These are phyloP conservation scores for Chlorospingus flavigularis DNA, from an alignment of 2,797 vertebrate species.

Conservation along the genomic window DNA sequence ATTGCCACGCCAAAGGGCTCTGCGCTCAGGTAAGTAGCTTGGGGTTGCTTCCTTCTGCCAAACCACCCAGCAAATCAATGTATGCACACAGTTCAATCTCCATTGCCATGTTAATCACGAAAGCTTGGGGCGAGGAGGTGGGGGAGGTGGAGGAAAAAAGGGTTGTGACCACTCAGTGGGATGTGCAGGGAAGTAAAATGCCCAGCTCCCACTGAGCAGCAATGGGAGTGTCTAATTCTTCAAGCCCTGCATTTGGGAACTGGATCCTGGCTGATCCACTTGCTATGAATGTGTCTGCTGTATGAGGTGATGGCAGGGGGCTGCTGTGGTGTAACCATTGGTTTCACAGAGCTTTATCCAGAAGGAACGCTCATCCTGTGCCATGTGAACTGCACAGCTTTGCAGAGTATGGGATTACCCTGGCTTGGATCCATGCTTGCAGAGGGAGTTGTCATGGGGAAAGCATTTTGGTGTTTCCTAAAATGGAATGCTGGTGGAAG, in stretches of 20 bases:
- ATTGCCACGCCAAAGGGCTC: conserved; percentile 98
- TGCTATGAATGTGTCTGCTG: conserved; percentile 49
- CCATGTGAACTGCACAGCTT: conserved; percentile 46
- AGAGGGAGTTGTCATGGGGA: conserved; percentile 51
- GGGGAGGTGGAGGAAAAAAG: not conserved
- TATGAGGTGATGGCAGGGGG: conserved; percentile 38
- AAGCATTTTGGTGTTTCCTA: conserved; percentile 35
- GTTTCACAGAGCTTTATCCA: conserved; percentile 44
- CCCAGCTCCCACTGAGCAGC: not conserved
- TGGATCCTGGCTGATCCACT: conserved; percentile 46
- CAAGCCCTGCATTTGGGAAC: conserved; percentile 60
- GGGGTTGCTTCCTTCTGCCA: conserved; percentile 59
- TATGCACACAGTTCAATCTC: conserved; percentile 55
- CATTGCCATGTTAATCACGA: conserved; percentile 21
- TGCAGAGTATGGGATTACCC: conserved; percentile 40
- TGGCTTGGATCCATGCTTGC: conserved; percentile 60
- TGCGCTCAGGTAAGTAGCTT: conserved; percentile 88
- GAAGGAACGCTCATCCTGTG: conserved; percentile 11
- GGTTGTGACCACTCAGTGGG: not conserved
- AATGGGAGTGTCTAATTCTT: conserved; percentile 31
- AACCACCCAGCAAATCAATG: conserved; percentile 22
- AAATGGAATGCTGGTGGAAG: conserved; percentile 21
- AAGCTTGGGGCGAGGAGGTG: not conserved
- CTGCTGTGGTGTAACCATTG: conserved; percentile 55
- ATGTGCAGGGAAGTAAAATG: not conserved